phyloP scores from a whole-genome alignment of 2,888 invertebrate species.

The Branchellion lobata region DNA sequence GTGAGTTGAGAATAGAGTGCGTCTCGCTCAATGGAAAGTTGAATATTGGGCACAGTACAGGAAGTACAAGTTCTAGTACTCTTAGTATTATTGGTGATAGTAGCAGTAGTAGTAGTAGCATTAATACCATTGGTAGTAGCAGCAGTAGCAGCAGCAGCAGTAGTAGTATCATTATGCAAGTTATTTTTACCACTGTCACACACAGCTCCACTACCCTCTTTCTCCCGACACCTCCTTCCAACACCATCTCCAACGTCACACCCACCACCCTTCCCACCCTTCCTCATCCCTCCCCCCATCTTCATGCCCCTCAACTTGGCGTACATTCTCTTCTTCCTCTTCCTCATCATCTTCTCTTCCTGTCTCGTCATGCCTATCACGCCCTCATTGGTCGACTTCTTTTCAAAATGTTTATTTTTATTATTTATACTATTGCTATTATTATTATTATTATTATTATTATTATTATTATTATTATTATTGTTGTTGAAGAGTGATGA shows the following conservation, averaged over 20 bases:
- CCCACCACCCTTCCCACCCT: not conserved
- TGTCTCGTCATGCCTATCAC: not conserved
- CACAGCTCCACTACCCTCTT: too few relatives aligned
- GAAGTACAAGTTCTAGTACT: too few relatives aligned
- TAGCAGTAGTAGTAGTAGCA: not conserved
- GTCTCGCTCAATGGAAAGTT: too few relatives aligned
- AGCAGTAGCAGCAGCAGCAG: not conserved
- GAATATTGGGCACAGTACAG: too few relatives aligned
- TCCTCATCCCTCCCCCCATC: not conserved
- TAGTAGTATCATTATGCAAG: too few relatives aligned
- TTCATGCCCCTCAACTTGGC: not conserved
- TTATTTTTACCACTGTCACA: too few relatives aligned
- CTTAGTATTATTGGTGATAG: not conserved
- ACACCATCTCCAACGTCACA: not conserved
- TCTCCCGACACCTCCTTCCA: not conserved
- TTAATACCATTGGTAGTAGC: not conserved
- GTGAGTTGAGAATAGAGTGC: too few relatives aligned
- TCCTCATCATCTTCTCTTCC: not conserved
- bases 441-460: not conserved
- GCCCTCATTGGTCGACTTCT: not conserved
- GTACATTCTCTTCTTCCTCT: slow-evolving; percentile 8
- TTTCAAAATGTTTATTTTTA: not conserved
- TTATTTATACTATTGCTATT: not conserved
- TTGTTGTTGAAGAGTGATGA: not conserved
- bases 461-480: not conserved